phyloP scores from a whole-genome alignment of 2,797 vertebrate species.

The Sebastiscus albofasciatus region DNA sequence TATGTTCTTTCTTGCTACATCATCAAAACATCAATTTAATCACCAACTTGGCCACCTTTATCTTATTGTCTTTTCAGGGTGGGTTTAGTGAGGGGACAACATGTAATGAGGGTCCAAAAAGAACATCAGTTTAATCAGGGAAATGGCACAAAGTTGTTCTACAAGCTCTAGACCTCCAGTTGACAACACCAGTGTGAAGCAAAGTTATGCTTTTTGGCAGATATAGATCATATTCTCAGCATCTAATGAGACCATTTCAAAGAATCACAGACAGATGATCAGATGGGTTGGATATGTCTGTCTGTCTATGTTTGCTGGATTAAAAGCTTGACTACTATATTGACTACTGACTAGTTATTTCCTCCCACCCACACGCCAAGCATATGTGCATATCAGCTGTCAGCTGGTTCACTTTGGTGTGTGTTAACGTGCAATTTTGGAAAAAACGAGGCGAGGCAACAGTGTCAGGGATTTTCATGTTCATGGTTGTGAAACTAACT shows the following conservation, averaged over 20 bases:
- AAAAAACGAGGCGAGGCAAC: neutral
- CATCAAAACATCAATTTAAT: neutral
- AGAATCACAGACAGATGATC: neutral
- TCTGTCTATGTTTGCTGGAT: neutral
- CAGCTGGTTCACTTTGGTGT: slow-evolving; percentile 1
- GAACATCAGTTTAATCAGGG: neutral
- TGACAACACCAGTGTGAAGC: neutral
- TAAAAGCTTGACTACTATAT: neutral
- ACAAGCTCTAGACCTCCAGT: neutral
- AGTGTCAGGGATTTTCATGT: neutral
- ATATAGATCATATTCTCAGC: neutral
- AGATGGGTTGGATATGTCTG: neutral
- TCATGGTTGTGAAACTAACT: neutral
- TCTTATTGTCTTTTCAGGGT: neutral
- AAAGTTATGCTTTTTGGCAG: neutral
- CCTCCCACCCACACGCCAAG: neutral
- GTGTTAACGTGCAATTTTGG: neutral
- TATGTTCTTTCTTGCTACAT: neutral
- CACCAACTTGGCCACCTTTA: neutral
- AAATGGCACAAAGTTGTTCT: neutral
- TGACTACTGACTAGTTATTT: neutral
- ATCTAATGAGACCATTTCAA: neutral
- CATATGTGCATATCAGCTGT: slow-evolving; percentile 1
- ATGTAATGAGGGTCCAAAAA: neutral
- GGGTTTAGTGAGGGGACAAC: neutral